A percentile compares a stretch with the other conserved stretches of the same genome.
These are phyloP conservation scores for Tuta absoluta DNA, from an alignment of 2,888 invertebrate genomes.

Conservation along the genomic window DNA sequence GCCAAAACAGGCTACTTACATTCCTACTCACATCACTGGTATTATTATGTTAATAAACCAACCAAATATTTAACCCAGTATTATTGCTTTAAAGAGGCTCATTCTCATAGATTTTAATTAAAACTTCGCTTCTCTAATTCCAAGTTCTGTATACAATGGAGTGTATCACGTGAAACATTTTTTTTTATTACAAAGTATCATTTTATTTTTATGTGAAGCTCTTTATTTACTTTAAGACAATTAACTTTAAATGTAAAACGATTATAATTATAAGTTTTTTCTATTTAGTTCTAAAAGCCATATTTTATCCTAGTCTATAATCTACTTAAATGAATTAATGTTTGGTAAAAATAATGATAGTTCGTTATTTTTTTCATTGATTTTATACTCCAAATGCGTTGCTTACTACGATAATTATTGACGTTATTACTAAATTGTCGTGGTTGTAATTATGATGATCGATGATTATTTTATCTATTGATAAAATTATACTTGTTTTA, in stretches of 20 bases:
- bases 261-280: not conserved
- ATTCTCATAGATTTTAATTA: not conserved
- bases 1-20: not conserved
- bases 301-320: not conserved
- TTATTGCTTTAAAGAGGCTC: conserved; percentile 5
- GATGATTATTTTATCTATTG: conserved; percentile 6
- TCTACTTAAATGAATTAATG: not conserved
- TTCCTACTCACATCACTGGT: not conserved
- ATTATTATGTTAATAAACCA: not conserved
- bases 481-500: conserved; percentile 4
- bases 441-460: not conserved
- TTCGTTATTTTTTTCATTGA: not conserved
- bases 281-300: not conserved
- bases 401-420: conserved; percentile 2
- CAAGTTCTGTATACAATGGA: not conserved
- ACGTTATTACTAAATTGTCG: not conserved
- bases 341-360: not conserved
- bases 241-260: no score
- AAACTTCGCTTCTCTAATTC: not conserved
- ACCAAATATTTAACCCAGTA: not conserved
- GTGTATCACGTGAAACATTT: no score
- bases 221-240: no score
- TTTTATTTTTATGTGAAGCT: no score
- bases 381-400: not conserved
- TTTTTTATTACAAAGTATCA: no score